Conservation (phyloP, 2,888 invertebrate genomes). For the Brenthis ino region DNA sequence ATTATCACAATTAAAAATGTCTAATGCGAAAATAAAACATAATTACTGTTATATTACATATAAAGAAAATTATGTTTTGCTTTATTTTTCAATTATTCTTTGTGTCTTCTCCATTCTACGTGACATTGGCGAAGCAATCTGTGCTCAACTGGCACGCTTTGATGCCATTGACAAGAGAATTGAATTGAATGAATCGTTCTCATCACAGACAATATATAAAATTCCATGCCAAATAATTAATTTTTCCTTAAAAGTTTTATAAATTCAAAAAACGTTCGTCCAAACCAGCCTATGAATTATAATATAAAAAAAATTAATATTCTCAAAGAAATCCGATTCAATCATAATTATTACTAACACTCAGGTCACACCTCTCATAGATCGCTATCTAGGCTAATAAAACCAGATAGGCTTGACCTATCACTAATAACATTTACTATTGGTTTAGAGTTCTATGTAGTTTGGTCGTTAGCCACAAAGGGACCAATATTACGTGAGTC, state of each 20-base stretch:
- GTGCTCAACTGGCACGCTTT: too few species aligned
- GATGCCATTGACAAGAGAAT: too few species aligned
- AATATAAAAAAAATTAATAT: conserved; percentile 32
- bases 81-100: neutral
- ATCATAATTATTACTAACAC: conserved; percentile 35
- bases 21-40: too few species aligned
- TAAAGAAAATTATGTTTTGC: too few species aligned
- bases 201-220: neutral
- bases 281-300: conserved; percentile 23
- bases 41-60: too few species aligned
- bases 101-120: too few species aligned
- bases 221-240: conserved; percentile 6
- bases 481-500: conserved; percentile 9
- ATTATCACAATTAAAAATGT: too few species aligned
- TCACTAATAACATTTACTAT: neutral
- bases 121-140: too few species aligned
- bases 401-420: conserved; percentile 25
- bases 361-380: conserved; percentile 32
- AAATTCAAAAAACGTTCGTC: conserved; percentile 2
- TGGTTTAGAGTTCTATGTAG: conserved; percentile 1
- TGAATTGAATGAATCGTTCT: too few species aligned
- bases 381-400: conserved; percentile 34
- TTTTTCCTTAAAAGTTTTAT: neutral
- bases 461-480: conserved; percentile 10
- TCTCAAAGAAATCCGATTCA: conserved; percentile 26